Evolutionary conservation across 2,113 vertebrate species (phyloP).

Genomic region (Dromiciops gliroides): DNA sequence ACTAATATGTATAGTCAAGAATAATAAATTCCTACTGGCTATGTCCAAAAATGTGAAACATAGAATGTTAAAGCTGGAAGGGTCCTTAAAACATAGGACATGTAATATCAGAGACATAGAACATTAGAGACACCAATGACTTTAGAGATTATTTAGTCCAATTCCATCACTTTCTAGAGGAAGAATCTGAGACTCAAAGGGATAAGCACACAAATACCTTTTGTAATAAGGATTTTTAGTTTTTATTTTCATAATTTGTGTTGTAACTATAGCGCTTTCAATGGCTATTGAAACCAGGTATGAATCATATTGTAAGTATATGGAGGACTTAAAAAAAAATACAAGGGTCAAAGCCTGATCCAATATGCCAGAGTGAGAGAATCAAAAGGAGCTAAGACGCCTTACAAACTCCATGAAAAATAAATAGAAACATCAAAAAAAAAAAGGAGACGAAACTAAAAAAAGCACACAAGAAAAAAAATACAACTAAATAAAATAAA

Average conservation of each 20-base stretch:
- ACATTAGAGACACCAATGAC: not conserved
- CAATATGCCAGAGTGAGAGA: not conserved
- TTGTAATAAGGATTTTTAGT: not conserved
- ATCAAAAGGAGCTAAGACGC: not conserved
- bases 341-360: not conserved
- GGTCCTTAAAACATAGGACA: not conserved
- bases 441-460: not conserved
- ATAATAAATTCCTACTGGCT: not conserved
- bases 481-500: not conserved
- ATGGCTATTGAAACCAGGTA: not conserved
- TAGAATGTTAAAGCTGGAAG: not conserved
- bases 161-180: not conserved
- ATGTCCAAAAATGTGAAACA: not conserved
- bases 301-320: not conserved
- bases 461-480: not conserved
- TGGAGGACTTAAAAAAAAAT: not conserved
- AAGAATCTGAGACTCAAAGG: not conserved
- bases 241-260: not conserved
- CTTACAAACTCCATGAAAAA: slow-evolving; percentile 18
- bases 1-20: not conserved
- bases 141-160: not conserved
- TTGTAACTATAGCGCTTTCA: slow-evolving; percentile 23
- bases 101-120: not conserved
- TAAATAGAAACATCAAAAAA: not conserved
- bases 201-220: not conserved